A percentile compares a stretch with the other conserved stretches of the same genome.
Evolutionary conservation across 2,797 vertebrate genomes (phyloP).

Genomic region (Cynopterus sphinx): DNA sequence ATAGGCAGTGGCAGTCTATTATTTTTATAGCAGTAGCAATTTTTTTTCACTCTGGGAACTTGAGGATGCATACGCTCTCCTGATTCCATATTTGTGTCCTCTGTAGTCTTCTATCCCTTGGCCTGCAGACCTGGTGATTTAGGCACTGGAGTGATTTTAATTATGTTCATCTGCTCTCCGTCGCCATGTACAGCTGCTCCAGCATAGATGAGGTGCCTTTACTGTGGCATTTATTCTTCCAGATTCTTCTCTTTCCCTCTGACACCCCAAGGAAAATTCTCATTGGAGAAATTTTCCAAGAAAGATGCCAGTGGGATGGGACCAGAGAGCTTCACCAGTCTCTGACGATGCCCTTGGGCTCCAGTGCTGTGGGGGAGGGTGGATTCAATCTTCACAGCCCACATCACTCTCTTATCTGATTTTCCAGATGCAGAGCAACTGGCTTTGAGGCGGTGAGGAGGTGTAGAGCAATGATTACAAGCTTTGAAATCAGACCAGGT

Average conservation of each 20-base stretch:
- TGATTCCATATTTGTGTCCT: neutral
- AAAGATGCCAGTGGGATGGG: neutral
- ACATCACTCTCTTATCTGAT: neutral
- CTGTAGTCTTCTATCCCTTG: neutral
- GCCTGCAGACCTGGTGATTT: neutral
- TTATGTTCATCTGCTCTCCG: neutral
- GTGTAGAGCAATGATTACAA: neutral
- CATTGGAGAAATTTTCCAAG: constrained; percentile 1
- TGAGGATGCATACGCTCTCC: neutral
- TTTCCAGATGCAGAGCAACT: neutral
- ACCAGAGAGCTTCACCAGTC: neutral
- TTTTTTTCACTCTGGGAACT: neutral
- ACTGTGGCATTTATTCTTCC: neutral
- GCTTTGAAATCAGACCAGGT: neutral
- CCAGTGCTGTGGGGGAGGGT: neutral
- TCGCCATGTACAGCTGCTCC: rapidly evolving
- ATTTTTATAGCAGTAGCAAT: neutral
- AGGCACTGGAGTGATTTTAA: neutral
- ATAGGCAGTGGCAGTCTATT: neutral
- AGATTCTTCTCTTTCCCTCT: neutral
- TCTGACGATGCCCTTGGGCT: neutral
- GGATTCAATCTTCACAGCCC: neutral
- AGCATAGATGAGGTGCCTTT: neutral
- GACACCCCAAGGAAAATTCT: constrained; percentile 8
- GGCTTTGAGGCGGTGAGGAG: neutral